Conservation (phyloP, 2,888 invertebrate genomes). For the Latheticus oryzae region DNA sequence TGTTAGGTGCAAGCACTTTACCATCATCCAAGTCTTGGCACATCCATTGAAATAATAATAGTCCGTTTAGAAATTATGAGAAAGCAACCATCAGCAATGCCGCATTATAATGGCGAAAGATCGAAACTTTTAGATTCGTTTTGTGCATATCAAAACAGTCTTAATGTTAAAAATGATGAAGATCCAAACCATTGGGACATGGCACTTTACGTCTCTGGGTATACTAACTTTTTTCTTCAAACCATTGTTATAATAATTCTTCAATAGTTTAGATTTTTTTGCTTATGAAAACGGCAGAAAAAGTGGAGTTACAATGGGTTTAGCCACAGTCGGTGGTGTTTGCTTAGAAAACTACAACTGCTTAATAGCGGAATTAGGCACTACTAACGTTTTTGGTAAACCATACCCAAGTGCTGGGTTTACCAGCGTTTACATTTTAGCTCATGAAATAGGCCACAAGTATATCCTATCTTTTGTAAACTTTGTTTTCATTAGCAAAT, state of each 20-base stretch:
- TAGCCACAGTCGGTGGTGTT: conserved; percentile 84
- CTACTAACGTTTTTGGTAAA: conserved; percentile 77
- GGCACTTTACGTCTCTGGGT: conserved; percentile 81
- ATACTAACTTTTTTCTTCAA: conserved; percentile 46
- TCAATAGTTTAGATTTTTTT: conserved; percentile 76
- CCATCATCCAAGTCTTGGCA: conserved; percentile 79
- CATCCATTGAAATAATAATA: conserved; percentile 74
- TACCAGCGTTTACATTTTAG: conserved; percentile 83
- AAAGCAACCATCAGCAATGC: conserved; percentile 72
- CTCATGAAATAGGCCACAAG: conserved; percentile 89
- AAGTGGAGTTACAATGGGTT: conserved; percentile 82
- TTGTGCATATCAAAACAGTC: conserved; percentile 75
- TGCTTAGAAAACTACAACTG: conserved; percentile 80
- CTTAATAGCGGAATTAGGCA: conserved; percentile 83
- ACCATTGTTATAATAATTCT: conserved; percentile 1
- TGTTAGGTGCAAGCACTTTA: conserved; percentile 83
- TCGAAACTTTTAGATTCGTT: conserved; percentile 78
- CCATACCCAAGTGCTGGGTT: conserved; percentile 88
- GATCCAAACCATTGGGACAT: conserved; percentile 85
- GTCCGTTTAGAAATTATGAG: conserved; percentile 79
- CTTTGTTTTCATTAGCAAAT: no score
- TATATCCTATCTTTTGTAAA: conserved; percentile 68
- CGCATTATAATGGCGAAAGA: conserved; percentile 76
- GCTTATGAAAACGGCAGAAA: conserved; percentile 76
- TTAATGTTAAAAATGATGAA: conserved; percentile 78